phyloP scores from a whole-genome alignment of 30 jellyfish, hydroid and myxozoan species.

The Pelagia noctiluca region DNA sequence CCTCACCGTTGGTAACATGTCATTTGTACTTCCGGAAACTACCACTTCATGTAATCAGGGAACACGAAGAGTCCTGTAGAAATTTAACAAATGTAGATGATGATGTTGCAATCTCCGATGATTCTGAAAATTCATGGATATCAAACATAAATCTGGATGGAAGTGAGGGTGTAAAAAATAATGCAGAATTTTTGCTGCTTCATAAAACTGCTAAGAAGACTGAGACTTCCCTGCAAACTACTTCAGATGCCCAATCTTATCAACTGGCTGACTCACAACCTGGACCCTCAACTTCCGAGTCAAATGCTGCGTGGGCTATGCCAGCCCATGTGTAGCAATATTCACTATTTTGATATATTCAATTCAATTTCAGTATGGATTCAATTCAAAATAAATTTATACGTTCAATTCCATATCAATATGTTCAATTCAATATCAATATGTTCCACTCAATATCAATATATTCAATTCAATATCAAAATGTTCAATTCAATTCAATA shows the following conservation, averaged over 20 bases:
- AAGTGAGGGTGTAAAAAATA: background rate
- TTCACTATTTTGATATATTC: background rate
- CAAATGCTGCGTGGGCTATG: background rate
- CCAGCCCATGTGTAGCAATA: conserved; percentile 4
- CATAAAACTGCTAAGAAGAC: background rate
- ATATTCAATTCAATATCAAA: background rate
- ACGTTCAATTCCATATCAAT: background rate
- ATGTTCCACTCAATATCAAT: too few species aligned
- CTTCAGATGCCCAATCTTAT: background rate
- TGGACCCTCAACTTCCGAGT: background rate
- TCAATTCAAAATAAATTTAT: background rate
- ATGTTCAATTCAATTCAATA: background rate
- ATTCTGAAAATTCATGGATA: background rate
- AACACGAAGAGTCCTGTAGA: background rate
- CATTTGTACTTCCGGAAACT: background rate
- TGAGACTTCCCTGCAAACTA: background rate
- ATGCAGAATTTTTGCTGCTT: background rate
- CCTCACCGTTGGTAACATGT: background rate
- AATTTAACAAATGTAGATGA: background rate
- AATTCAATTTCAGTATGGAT: background rate
- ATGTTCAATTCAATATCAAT: background rate
- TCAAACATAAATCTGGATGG: background rate
- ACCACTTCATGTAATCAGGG: background rate
- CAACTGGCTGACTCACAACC: background rate
- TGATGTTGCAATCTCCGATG: background rate